Percentiles rank a stretch among this genome's conserved stretches.
These are phyloP conservation scores for Cuculus canorus DNA, from an alignment of 2,797 vertebrate species.

Conservation along the genomic window DNA sequence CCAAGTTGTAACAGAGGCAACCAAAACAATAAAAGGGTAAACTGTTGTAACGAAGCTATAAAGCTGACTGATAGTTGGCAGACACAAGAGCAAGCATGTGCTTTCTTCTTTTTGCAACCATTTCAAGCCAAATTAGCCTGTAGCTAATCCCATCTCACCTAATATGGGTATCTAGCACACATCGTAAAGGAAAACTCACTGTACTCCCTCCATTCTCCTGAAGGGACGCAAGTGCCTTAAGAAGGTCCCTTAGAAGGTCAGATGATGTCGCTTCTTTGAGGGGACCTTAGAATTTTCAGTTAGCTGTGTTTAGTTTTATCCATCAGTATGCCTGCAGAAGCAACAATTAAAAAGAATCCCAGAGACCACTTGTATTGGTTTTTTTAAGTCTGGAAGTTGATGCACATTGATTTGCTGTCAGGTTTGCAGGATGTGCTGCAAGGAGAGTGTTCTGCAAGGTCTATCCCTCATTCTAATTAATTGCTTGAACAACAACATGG, in stretches of 20 bases:
- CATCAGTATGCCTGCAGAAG: background rate
- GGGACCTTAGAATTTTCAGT: background rate
- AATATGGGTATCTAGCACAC: background rate
- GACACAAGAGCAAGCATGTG: background rate
- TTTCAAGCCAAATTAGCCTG: fast-evolving
- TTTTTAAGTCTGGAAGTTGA: background rate
- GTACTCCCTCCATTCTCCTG: background rate
- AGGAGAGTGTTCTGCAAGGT: background rate
- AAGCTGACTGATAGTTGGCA: background rate
- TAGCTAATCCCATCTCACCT: no score
- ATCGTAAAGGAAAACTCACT: background rate
- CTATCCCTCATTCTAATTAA: background rate
- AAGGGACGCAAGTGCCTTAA: background rate
- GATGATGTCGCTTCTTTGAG: background rate
- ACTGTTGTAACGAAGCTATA: background rate
- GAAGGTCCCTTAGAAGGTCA: background rate
- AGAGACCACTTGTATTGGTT: background rate
- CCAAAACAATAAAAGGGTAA: background rate
- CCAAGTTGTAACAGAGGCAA: background rate
- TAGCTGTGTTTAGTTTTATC: background rate
- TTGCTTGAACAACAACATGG: background rate
- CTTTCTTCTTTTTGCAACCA: background rate
- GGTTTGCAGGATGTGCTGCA: background rate
- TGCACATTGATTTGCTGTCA: background rate
- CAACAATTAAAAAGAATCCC: background rate